phyloP scores from a whole-genome alignment of 2,113 vertebrate species.

The Tenrec ecaudatus region DNA sequence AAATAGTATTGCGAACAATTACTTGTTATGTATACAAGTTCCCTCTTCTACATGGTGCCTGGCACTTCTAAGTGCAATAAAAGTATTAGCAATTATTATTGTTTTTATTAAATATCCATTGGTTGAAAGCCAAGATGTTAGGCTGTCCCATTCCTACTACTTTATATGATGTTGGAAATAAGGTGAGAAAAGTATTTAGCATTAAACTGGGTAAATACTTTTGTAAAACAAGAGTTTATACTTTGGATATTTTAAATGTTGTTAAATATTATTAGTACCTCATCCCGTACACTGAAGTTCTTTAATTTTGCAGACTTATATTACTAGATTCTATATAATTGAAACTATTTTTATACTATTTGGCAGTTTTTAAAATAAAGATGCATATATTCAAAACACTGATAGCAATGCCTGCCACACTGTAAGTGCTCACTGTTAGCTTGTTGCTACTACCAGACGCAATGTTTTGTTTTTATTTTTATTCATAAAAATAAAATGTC shows the following conservation, averaged over 20 bases:
- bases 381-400: not conserved
- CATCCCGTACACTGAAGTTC: slow-evolving; percentile 48
- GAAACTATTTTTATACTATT: slow-evolving; percentile 72
- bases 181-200: slow-evolving; percentile 20
- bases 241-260: slow-evolving; percentile 35
- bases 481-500: slow-evolving; percentile 1
- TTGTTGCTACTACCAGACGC: not conserved
- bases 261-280: slow-evolving; percentile 58
- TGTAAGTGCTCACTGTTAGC: not conserved
- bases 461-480: slow-evolving; percentile 9
- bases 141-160: not conserved
- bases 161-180: not conserved
- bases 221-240: slow-evolving; percentile 42
- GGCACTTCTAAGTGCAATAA: not conserved
- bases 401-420: not conserved
- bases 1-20: not conserved
- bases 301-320: slow-evolving; percentile 68
- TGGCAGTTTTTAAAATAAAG: not conserved
- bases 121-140: slow-evolving; percentile 12
- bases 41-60: not conserved
- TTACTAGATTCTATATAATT: slow-evolving; percentile 62
- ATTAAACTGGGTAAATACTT: not conserved
- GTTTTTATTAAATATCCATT: not conserved
- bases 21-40: not conserved
- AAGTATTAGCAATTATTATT: not conserved